These are phyloP conservation scores for Acanthosepion pharaonis DNA, from an alignment of 2,888 invertebrate genomes.

Conservation along the genomic window DNA sequence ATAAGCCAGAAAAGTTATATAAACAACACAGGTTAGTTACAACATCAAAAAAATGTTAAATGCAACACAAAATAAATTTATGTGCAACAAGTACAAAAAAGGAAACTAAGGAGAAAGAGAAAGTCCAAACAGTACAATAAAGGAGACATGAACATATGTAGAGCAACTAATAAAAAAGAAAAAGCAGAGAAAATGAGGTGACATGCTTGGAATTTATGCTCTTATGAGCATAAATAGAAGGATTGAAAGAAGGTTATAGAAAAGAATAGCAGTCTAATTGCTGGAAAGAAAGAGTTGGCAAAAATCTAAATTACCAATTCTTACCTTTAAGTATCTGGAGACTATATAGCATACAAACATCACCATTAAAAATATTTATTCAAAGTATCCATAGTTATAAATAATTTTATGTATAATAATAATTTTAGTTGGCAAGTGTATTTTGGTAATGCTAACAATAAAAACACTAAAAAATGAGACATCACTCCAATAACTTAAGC, in stretches of 20 bases:
- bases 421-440: slow-evolving; percentile 7
- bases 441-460: neutral
- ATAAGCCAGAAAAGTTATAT: too few relatives aligned
- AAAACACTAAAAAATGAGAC: neutral
- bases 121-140: neutral
- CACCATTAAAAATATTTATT: neutral
- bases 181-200: neutral
- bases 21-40: neutral
- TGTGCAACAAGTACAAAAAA: neutral
- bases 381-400: neutral
- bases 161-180: neutral
- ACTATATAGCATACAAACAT: neutral
- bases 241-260: neutral
- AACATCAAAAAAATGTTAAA: neutral
- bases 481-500: neutral
- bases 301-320: slow-evolving; percentile 4
- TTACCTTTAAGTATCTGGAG: neutral
- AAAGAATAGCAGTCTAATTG: neutral
- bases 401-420: neutral
- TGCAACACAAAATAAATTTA: neutral
- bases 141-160: neutral
- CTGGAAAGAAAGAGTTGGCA: neutral
- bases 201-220: neutral
- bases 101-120: neutral
- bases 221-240: neutral